A percentile compares a stretch with the other conserved stretches of the same genome.
Conservation (phyloP, 2,888 invertebrate species). For the Lingula anatina region DNA sequence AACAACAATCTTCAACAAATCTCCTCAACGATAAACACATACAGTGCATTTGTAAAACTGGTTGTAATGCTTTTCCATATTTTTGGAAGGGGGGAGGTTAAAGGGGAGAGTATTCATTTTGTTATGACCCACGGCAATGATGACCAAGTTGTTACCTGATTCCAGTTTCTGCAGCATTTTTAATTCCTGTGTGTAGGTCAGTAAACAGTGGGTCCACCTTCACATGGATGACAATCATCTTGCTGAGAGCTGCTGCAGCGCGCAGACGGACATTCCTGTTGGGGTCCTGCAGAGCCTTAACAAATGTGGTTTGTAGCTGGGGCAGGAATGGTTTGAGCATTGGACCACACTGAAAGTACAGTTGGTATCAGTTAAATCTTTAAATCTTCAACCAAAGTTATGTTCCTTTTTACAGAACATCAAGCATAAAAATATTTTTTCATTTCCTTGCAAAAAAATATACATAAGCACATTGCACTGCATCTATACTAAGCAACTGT, state of each 20-base stretch:
- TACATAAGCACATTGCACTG: conserved; percentile 1
- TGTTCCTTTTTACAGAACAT: too few relatives aligned
- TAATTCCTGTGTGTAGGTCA: conserved; percentile 83
- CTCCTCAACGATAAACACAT: not conserved
- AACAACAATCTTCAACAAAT: not conserved
- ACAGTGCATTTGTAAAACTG: not conserved
- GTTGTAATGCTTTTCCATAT: too few relatives aligned
- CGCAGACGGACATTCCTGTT: conserved; percentile 81
- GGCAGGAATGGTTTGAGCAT: conserved; percentile 97
- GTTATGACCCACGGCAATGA: too few relatives aligned
- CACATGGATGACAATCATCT: conserved; percentile 85
- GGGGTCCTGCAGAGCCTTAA: conserved; percentile 88
- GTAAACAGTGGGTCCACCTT: conserved; percentile 91
- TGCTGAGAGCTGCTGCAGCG: conserved; percentile 76
- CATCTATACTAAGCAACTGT: not conserved
- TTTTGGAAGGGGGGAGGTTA: too few relatives aligned
- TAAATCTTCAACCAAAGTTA: too few relatives aligned
- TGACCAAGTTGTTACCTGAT: conserved; percentile 60
- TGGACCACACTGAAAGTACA: conserved; percentile 72
- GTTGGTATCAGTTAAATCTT: conserved; percentile 4
- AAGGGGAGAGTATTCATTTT: too few relatives aligned
- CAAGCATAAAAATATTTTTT: too few relatives aligned
- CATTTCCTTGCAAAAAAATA: too few relatives aligned
- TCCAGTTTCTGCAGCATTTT: conserved; percentile 73
- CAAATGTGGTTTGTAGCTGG: conserved; percentile 95